These are phyloP conservation scores for Colinus virginianus DNA, from an alignment of 2,113 vertebrate genomes.

Conservation along the genomic window DNA sequence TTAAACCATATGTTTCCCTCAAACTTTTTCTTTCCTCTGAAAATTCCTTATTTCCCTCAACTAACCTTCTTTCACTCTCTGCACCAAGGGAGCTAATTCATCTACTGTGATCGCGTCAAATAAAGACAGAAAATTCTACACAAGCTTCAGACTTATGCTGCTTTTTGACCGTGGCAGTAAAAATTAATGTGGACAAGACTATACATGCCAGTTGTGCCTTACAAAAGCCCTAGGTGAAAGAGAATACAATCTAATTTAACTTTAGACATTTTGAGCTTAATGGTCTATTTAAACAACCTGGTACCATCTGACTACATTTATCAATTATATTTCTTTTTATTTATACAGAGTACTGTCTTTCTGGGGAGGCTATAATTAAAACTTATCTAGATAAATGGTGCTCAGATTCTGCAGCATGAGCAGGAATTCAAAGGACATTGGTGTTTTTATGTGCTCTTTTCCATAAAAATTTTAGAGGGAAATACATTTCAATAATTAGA, in stretches of 20 bases:
- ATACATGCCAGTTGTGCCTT: conserved; percentile 67
- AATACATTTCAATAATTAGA: conserved; percentile 50
- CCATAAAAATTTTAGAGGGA: conserved; percentile 18
- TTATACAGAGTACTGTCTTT: conserved; percentile 48
- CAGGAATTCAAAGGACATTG: conserved; percentile 39
- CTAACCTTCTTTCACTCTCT: conserved; percentile 73
- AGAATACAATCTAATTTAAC: conserved; percentile 70
- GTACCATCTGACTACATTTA: conserved; percentile 67
- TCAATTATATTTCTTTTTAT: conserved; percentile 71
- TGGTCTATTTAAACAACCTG: conserved; percentile 68
- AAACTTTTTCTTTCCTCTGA: conserved; percentile 77
- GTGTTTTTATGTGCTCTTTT: conserved; percentile 13
- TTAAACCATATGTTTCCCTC: conserved; percentile 91
- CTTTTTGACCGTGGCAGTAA: conserved; percentile 74
- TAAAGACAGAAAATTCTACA: conserved; percentile 74
- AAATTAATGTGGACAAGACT: conserved; percentile 78
- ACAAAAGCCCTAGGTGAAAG: conserved; percentile 64
- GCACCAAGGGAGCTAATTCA: conserved; percentile 77
- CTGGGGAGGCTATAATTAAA: conserved; percentile 64
- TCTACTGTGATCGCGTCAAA: conserved; percentile 68
- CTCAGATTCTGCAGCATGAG: not conserved
- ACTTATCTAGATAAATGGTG: conserved; percentile 53
- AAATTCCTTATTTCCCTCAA: conserved; percentile 80
- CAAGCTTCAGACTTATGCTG: conserved; percentile 69
- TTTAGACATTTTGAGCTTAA: conserved; percentile 65